Conservation (phyloP, 2,113 vertebrate species). For the Acanthisitta chloris region DNA sequence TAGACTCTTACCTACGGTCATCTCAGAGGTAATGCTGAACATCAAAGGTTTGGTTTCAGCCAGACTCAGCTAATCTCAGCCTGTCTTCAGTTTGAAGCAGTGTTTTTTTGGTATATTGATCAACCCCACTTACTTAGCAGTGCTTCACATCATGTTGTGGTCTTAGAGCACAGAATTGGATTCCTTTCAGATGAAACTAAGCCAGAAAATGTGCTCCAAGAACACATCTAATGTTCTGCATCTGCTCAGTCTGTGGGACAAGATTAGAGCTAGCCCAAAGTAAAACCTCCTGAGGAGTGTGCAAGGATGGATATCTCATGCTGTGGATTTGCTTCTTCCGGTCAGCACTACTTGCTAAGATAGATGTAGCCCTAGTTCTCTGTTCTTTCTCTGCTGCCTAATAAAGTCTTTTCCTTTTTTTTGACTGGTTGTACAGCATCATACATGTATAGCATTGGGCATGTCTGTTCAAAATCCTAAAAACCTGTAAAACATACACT, state of each 20-base stretch:
- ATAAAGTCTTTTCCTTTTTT: neutral
- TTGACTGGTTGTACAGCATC: neutral
- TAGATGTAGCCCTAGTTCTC: neutral
- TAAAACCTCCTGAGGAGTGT: neutral
- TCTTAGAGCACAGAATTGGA: constrained; percentile 26
- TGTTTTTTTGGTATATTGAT: neutral
- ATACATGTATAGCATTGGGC: neutral
- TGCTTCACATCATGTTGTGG: neutral
- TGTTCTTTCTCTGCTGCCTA: neutral
- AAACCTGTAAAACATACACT: neutral
- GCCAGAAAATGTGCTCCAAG: constrained; percentile 45
- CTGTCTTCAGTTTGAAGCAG: neutral
- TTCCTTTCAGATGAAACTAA: constrained; percentile 28
- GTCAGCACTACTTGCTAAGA: neutral
- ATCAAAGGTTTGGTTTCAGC: neutral
- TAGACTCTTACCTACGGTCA: neutral
- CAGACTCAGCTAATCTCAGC: neutral
- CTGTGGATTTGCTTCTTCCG: neutral
- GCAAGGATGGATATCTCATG: neutral
- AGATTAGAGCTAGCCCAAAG: neutral
- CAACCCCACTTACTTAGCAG: neutral
- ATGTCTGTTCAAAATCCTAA: neutral
- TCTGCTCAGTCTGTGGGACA: neutral
- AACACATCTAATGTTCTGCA: constrained; percentile 31
- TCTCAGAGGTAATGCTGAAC: neutral